These are phyloP conservation scores for Amphipyra berbera DNA, from an alignment of 2,888 invertebrate genomes.

Conservation along the genomic window DNA sequence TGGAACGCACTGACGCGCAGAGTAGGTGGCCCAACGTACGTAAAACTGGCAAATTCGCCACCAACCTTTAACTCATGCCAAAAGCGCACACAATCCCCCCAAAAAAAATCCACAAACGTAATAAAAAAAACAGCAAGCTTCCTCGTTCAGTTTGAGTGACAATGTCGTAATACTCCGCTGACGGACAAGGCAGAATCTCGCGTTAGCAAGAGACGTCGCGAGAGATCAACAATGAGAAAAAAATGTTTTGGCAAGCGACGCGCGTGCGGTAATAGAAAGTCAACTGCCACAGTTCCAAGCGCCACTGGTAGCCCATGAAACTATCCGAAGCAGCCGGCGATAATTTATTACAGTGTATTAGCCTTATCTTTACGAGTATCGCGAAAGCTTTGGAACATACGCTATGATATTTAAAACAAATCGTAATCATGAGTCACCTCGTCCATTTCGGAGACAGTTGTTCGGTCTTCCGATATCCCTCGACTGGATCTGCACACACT, in stretches of 20 bases:
- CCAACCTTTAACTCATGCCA: slow-evolving; percentile 67
- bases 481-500: slow-evolving; percentile 87
- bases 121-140: slow-evolving; percentile 66
- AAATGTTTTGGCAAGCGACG: slow-evolving; percentile 78
- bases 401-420: slow-evolving; percentile 59
- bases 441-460: slow-evolving; percentile 91
- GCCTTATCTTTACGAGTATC: slow-evolving; percentile 66
- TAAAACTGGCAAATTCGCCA: slow-evolving; percentile 70
- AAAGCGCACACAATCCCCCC: slow-evolving; percentile 64
- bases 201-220: slow-evolving; percentile 69
- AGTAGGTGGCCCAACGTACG: slow-evolving; percentile 69
- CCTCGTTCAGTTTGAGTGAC: slow-evolving; percentile 74
- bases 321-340: slow-evolving; percentile 66
- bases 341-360: slow-evolving; percentile 76
- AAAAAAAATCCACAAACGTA: slow-evolving; percentile 60
- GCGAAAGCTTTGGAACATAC: slow-evolving; percentile 61
- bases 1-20: slow-evolving; percentile 74
- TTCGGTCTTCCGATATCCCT: slow-evolving; percentile 91
- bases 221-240: slow-evolving; percentile 80
- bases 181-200: slow-evolving; percentile 73
- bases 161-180: slow-evolving; percentile 66
- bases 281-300: slow-evolving; percentile 68
- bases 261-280: slow-evolving; percentile 67
- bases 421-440: slow-evolving; percentile 87
- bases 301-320: slow-evolving; percentile 70